Evolutionary conservation across 2,797 vertebrate genomes (phyloP), one percentile per base, ranked within the genome.

Genomic region (Tolypeutes matacus): DNA sequence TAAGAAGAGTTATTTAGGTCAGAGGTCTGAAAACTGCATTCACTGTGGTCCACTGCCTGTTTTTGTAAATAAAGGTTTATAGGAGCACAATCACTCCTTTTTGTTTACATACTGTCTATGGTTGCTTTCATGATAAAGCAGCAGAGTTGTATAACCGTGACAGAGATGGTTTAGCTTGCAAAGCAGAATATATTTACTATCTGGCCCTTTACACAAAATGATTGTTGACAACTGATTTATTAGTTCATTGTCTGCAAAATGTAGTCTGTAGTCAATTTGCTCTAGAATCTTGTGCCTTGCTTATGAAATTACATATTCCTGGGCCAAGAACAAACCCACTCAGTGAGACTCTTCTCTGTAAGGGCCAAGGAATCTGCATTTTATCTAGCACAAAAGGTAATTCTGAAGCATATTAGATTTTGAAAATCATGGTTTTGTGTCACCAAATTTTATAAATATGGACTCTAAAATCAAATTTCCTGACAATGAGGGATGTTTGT

Each of bases 381-480:
- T 89, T 76, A 72, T 78, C 39, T 95, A 89, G 5, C 6, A 86
- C 60, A 14, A 42, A 4, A 84, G 14, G 42, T 92, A 60, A 93
- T 77, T 96, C 21, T 81, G 10, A 94, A 93, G 14, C 53, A 76
- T 36, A 69, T 62, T 89, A 18, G 89, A 87, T 84, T 91, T 84
- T 76, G 23, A 81, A 96, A 94, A 86, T 0, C 15, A 80, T n/a
- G 90, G 36, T 67, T 83, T 83, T 94, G 0, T 89, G 56, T 89
- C 72, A 86, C 39, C 5, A 83, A 78, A 93, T 89, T 91, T 92
- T 69, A 60, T 89, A 95, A 49, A n/a, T 56, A 87, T 36, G 80
- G 27, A 76, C 86, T 93, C 31, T 83, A 23, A 23, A 95, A 96
- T 91, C 80, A 91, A 78, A 85, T 80, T 31, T 80, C 14, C 58